Evolutionary conservation across 2,113 vertebrate species (phyloP).

Genomic region (Xyliphius kryptos): DNA sequence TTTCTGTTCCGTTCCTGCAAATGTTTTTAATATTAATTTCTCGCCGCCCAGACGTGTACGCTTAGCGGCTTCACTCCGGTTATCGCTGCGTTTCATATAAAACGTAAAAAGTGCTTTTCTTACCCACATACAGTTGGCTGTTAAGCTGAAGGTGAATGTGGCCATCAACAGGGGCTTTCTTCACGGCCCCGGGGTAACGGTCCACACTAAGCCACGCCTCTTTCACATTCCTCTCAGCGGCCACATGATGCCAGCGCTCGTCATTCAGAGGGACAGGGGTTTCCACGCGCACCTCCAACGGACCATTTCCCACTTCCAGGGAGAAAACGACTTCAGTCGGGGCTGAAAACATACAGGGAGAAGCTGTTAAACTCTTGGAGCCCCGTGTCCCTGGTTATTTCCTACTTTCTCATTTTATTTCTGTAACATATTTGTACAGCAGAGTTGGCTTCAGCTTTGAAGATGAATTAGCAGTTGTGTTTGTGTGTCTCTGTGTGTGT

Average conservation of each 20-base stretch:
- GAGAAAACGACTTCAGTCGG: slow-evolving; percentile 82
- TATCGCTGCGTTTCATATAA: background rate
- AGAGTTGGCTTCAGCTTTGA: background rate
- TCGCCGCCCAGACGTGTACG: no score
- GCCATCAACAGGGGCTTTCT: slow-evolving; percentile 72
- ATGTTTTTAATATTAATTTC: background rate
- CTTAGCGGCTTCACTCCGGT: no score
- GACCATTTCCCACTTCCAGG: slow-evolving; percentile 93
- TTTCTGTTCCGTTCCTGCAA: no score
- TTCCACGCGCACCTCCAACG: slow-evolving; percentile 72
- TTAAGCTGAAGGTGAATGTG: slow-evolving; percentile 87
- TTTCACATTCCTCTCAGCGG: slow-evolving; percentile 82
- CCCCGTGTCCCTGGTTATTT: background rate
- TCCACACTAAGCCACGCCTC: slow-evolving; percentile 83
- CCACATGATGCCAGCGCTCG: slow-evolving; percentile 86
- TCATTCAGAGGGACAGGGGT: slow-evolving; percentile 71
- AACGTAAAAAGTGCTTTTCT: slow-evolving; percentile 30
- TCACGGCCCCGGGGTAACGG: slow-evolving; percentile 61
- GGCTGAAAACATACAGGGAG: slow-evolving; percentile 61
- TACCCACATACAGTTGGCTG: slow-evolving; percentile 93
- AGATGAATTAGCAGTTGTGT: no score
- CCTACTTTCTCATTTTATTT: background rate
- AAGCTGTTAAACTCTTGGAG: background rate
- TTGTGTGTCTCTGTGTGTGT: no score
- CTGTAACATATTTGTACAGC: background rate